Percentiles rank a stretch among this genome's conserved stretches.
These are phyloP conservation scores for Xenentodon cancila DNA, from an alignment of 2,797 vertebrate species.

Conservation along the genomic window DNA sequence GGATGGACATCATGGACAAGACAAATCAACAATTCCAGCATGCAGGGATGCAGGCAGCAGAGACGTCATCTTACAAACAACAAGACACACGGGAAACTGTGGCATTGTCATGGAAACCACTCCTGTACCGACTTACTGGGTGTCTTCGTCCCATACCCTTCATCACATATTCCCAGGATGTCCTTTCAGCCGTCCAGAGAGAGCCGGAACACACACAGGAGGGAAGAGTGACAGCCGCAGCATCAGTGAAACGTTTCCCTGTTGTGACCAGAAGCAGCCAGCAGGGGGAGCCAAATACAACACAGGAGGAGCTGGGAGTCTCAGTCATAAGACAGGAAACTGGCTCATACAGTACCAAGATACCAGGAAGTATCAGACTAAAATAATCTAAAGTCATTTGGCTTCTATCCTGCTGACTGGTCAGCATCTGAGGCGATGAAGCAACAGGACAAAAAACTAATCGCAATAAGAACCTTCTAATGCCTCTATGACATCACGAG, in stretches of 20 bases:
- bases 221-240: slow-evolving; percentile 89
- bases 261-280: slow-evolving; percentile 37
- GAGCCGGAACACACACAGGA: slow-evolving; percentile 79
- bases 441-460: slow-evolving; percentile 33
- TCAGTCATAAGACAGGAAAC: background rate
- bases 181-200: slow-evolving; percentile 92
- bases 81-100: slow-evolving; percentile 21
- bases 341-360: too few species aligned
- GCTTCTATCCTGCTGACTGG: slow-evolving; percentile 25
- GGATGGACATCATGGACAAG: too few species aligned
- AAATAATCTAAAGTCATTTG: slow-evolving; percentile 20
- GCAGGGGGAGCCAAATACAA: slow-evolving; percentile 45
- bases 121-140: slow-evolving; percentile 97
- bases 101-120: slow-evolving; percentile 73
- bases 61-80: slow-evolving; percentile 19
- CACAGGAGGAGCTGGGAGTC: background rate
- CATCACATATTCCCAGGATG: slow-evolving; percentile 98
- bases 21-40: slow-evolving; percentile 75
- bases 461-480: slow-evolving; percentile 50
- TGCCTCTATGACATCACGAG: too few species aligned
- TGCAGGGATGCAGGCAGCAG: slow-evolving; percentile 74
- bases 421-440: slow-evolving; percentile 33
- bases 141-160: slow-evolving; percentile 99
- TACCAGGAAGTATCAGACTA: background rate
- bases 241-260: slow-evolving; percentile 81